Percentiles rank a stretch among this genome's conserved stretches.
phyloP scores from a whole-genome alignment of 2,888 invertebrate genomes.

The Chesias legatella region DNA sequence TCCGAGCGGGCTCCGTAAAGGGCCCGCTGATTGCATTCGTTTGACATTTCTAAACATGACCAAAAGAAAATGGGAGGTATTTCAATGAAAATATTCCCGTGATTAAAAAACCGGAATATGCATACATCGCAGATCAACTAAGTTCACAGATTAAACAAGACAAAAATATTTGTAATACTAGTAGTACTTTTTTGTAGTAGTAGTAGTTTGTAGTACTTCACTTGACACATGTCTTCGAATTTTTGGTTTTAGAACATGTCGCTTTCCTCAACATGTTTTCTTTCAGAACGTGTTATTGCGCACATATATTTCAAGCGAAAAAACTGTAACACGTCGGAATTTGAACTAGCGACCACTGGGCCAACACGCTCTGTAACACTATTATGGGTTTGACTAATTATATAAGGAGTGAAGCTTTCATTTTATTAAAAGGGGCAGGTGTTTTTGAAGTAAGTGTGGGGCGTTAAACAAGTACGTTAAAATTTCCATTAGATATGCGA shows the following conservation, averaged over 20 bases:
- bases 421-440: constrained; percentile 1
- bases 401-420: constrained; percentile 1
- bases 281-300: no score
- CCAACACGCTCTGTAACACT: no score
- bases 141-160: constrained; percentile 11
- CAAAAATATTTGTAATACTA: no score
- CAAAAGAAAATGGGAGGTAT: constrained; percentile 24
- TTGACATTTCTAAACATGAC: constrained; percentile 14
- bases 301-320: no score
- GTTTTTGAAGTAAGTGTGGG: background rate
- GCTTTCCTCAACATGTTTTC: no score
- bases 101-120: constrained; percentile 10
- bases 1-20: constrained; percentile 10
- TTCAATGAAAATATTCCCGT: constrained; percentile 26
- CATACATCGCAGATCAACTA: constrained; percentile 19
- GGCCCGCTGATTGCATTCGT: constrained; percentile 15
- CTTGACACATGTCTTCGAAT: no score
- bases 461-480: constrained; percentile 6
- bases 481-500: constrained; percentile 10
- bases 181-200: no score
- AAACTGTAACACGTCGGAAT: no score
- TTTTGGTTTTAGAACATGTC: no score
- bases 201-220: no score
- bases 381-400: no score
- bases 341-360: no score